Evolutionary conservation across 2,113 vertebrate species (phyloP).

Genomic region (Vimba vimba): DNA sequence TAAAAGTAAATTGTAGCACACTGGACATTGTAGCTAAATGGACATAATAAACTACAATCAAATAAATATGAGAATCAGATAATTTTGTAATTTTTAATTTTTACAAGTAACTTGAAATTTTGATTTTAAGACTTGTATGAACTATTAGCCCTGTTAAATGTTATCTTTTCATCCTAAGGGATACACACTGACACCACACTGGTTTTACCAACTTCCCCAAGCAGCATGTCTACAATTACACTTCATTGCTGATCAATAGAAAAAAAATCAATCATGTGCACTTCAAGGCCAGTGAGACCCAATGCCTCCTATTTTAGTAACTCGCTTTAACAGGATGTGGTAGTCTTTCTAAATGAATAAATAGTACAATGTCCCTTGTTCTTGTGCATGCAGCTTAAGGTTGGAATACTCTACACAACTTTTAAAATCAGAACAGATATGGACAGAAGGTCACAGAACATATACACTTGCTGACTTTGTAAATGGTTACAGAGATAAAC

Average conservation of each 20-base stretch:
- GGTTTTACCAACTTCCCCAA: background rate
- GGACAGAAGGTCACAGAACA: background rate
- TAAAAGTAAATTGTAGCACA: background rate
- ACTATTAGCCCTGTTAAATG: background rate
- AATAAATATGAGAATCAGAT: background rate
- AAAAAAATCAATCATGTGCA: conserved; percentile 59
- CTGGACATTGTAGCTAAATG: too few relatives aligned
- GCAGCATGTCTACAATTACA: conserved; percentile 21
- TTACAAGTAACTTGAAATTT: background rate
- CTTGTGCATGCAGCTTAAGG: background rate
- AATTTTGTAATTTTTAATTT: fast-evolving
- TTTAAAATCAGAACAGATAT: background rate
- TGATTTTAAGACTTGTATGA: background rate
- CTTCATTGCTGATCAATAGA: conserved; percentile 57
- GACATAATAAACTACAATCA: background rate
- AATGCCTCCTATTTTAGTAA: background rate
- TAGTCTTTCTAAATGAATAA: background rate
- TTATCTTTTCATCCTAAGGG: background rate
- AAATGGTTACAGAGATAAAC: too few relatives aligned
- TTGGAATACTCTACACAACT: background rate
- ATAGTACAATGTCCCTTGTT: background rate
- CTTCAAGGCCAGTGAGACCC: conserved; percentile 51
- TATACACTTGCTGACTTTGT: background rate
- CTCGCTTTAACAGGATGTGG: background rate
- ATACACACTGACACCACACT: background rate